These are phyloP conservation scores for Crematogaster levior DNA, from an alignment of 2,888 invertebrate species.

Conservation along the genomic window DNA sequence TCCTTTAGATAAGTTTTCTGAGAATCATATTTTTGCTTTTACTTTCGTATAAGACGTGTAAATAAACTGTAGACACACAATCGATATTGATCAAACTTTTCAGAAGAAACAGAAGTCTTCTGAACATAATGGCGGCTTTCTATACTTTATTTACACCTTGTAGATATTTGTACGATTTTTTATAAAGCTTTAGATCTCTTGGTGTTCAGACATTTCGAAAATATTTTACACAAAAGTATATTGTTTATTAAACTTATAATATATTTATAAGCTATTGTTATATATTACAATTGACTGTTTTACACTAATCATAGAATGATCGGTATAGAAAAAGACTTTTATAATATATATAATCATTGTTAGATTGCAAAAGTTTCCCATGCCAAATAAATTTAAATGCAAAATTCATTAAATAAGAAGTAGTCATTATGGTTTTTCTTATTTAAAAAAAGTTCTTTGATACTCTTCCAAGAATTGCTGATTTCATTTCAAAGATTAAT, in stretches of 20 bases:
- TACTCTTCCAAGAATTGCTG: not conserved
- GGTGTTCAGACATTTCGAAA: slow-evolving; percentile 15
- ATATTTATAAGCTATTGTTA: slow-evolving; percentile 32
- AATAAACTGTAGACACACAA: not conserved
- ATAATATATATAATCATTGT: slow-evolving; percentile 57
- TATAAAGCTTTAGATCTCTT: not conserved
- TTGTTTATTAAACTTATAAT: slow-evolving; percentile 56
- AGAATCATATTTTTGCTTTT: slow-evolving; percentile 3
- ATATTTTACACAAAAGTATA: slow-evolving; percentile 27
- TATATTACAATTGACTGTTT: slow-evolving; percentile 64
- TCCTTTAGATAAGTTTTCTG: slow-evolving; percentile 17
- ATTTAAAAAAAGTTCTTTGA: not conserved
- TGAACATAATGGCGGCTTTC: not conserved
- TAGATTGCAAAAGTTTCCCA: not conserved
- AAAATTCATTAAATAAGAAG: not conserved
- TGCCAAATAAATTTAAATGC: not conserved
- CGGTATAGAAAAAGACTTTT: slow-evolving; percentile 63
- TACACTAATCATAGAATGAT: slow-evolving; percentile 63
- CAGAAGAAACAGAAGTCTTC: not conserved
- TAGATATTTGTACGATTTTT: slow-evolving; percentile 5
- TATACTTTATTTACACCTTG: slow-evolving; percentile 4
- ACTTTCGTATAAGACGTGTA: not conserved
- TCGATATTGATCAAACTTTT: not conserved
- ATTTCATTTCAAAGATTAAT: not conserved
- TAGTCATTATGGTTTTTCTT: not conserved